Evolutionary conservation across 1,140 invertebrate genomes (phyloP).

Genomic region (Scylla paramamosain): DNA sequence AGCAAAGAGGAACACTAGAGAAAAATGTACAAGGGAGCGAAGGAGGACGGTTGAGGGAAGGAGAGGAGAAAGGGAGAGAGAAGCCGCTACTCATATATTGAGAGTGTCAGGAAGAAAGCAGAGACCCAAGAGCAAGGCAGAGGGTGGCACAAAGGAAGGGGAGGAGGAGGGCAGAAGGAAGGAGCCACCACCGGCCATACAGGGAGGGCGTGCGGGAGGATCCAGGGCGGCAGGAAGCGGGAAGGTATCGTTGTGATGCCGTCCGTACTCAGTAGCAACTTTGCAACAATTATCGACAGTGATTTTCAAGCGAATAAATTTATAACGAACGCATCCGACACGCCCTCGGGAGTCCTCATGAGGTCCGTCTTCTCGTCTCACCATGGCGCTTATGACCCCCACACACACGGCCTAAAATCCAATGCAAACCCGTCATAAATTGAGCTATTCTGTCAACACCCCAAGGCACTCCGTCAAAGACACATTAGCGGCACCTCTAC

Average conservation of each 20-base stretch:
- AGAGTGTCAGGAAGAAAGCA: neutral
- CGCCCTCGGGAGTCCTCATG: neutral
- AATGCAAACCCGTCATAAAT: constrained; percentile 43
- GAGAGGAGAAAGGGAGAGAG: neutral
- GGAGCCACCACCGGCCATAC: neutral
- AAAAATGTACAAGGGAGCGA: neutral
- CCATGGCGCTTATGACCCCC: neutral
- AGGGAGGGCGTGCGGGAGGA: neutral
- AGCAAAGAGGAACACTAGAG: no score
- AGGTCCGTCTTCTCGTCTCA: neutral
- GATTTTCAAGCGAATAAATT: constrained; percentile 72
- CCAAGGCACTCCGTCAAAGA: constrained; percentile 29
- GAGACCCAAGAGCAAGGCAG: neutral
- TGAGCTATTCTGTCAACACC: constrained; percentile 67
- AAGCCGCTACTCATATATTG: no score
- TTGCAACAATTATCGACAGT: constrained; percentile 73
- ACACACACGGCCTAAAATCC: constrained; percentile 47
- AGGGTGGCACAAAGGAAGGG: neutral
- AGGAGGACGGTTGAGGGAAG: neutral
- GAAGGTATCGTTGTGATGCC: neutral
- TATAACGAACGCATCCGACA: constrained; percentile 72
- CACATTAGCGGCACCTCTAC: neutral
- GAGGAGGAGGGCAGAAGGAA: neutral
- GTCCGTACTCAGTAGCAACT: constrained; percentile 63
- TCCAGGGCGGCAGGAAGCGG: neutral